Percentiles rank a stretch among this genome's conserved stretches.
These are phyloP conservation scores for Paedocypris micromegethes DNA, from an alignment of 2,797 vertebrate genomes.

Conservation along the genomic window DNA sequence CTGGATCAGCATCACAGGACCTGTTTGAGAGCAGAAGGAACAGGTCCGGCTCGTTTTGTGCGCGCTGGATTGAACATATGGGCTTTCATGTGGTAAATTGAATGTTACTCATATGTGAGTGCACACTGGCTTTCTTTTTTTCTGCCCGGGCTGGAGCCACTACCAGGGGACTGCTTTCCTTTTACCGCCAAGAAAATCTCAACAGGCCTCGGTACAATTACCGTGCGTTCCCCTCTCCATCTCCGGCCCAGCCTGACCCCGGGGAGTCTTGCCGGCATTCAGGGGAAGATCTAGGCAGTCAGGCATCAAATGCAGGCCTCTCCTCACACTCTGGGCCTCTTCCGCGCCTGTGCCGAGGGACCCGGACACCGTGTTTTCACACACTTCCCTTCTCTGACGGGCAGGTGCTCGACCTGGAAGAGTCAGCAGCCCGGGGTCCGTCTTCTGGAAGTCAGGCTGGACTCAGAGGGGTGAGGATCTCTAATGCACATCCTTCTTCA, in stretches of 20 bases:
- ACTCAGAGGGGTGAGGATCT: neutral
- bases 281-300: conserved; percentile 79
- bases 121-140: conserved; percentile 75
- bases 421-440: conserved; percentile 7
- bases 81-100: conserved; percentile 84
- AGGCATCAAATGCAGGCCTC: conserved; percentile 79
- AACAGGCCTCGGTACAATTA: conserved; percentile 87
- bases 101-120: conserved; percentile 84
- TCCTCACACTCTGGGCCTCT: conserved; percentile 73
- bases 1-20: neutral
- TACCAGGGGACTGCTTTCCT: conserved; percentile 75
- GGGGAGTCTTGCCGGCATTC: conserved; percentile 79
- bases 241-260: conserved; percentile 71
- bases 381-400: conserved; percentile 64
- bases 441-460: conserved; percentile 13
- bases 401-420: conserved; percentile 40
- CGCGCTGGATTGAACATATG: conserved; percentile 73
- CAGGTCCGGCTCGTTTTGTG: conserved; percentile 50
- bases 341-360: conserved; percentile 57
- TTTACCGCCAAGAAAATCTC: conserved; percentile 80
- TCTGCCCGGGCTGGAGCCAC: conserved; percentile 73
- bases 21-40: neutral
- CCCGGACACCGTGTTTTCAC: conserved; percentile 71
- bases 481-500: conserved; percentile 1
- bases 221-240: conserved; percentile 75